Percentiles rank a stretch among this genome's conserved stretches.
Conservation (phyloP, 2,113 vertebrate species). For the Henicopernis longicauda region DNA sequence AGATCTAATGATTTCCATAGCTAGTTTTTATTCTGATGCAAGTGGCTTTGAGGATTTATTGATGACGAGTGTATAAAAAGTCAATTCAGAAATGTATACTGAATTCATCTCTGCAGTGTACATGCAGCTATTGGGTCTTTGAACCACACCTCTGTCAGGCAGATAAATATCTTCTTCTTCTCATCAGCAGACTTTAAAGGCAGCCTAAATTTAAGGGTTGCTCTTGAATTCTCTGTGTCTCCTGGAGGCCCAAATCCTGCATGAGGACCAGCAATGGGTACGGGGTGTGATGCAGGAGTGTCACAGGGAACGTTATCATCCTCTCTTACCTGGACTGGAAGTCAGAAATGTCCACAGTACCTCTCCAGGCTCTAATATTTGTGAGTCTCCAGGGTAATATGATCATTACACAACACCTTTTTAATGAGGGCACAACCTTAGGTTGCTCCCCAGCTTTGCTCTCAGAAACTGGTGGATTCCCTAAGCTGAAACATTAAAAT, state of each 20-base stretch:
- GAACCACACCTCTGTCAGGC: neutral
- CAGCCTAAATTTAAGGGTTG: neutral
- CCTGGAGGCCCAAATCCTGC: neutral
- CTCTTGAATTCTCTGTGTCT: neutral
- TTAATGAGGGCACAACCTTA: neutral
- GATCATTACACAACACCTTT: neutral
- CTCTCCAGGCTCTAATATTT: neutral
- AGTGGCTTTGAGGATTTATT: slow-evolving; percentile 43
- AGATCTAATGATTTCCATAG: slow-evolving; percentile 54
- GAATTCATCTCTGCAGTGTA: neutral
- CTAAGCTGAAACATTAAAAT: neutral
- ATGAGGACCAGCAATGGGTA: neutral
- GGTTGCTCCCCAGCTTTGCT: neutral
- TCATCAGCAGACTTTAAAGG: neutral
- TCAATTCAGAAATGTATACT: neutral
- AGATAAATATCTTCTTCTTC: neutral
- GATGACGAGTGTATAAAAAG: slow-evolving; percentile 10
- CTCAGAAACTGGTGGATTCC: neutral
- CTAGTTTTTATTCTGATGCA: slow-evolving; percentile 14
- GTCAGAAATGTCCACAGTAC: neutral
- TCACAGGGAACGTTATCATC: neutral
- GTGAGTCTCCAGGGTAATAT: accelerated
- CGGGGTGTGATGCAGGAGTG: neutral
- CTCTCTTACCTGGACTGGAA: neutral
- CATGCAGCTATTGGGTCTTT: neutral